These are phyloP conservation scores for Ceratina calcarata DNA, from an alignment of 1,140 invertebrate species.

Conservation along the genomic window DNA sequence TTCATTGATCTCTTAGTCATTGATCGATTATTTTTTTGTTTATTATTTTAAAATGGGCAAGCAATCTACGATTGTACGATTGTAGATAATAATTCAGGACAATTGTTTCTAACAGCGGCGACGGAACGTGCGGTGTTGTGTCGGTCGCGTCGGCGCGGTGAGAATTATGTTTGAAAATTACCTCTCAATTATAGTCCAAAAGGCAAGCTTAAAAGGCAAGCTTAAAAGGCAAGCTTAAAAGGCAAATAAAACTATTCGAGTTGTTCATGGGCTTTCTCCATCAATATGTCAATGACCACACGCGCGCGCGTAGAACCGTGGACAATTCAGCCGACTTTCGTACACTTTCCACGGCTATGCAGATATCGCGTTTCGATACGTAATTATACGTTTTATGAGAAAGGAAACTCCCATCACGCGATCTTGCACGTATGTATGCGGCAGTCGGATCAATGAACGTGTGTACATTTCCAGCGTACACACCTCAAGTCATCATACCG, in stretches of 20 bases:
- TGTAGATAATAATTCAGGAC: too few relatives aligned
- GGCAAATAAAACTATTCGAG: constrained; percentile 49
- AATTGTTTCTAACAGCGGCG: too few relatives aligned
- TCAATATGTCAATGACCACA: constrained; percentile 69
- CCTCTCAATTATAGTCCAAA: too few relatives aligned
- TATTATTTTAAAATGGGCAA: too few relatives aligned
- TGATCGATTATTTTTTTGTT: not conserved
- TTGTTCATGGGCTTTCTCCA: constrained; percentile 68
- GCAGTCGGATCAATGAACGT: not conserved
- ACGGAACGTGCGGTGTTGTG: too few relatives aligned
- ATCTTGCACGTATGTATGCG: not conserved
- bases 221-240: too few relatives aligned
- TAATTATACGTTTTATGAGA: constrained; percentile 11
- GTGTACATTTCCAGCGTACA: too few relatives aligned
- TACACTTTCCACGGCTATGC: constrained; percentile 66
- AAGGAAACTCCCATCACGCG: not conserved
- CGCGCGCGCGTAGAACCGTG: constrained; percentile 50
- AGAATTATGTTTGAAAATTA: too few relatives aligned
- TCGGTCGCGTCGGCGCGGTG: too few relatives aligned
- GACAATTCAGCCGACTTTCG: constrained; percentile 75
- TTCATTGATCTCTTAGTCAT: not conserved
- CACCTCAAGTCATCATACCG: too few relatives aligned
- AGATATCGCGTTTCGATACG: constrained; percentile 35
- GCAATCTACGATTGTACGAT: too few relatives aligned
- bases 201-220: too few relatives aligned